Base-by-base conservation (phyloP, 2,113 vertebrate genomes). In the Tauraco erythrolophus region DNA sequence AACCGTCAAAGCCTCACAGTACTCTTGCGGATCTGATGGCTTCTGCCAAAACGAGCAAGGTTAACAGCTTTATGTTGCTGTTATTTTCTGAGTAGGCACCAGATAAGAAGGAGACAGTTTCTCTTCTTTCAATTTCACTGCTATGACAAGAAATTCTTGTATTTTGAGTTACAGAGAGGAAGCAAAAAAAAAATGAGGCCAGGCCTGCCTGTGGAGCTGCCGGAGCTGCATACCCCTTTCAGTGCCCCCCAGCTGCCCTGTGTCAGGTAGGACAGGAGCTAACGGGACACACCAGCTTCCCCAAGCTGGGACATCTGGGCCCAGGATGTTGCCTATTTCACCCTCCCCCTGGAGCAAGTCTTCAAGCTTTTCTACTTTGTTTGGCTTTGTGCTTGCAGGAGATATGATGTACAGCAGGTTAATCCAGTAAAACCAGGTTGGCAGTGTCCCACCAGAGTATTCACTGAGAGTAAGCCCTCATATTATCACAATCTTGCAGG, bases 211-310 rank as follows among this genome's bases (percentile, higher is more conserved):
- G 18, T 5, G 30, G 62, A 84, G 80, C 78, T 66, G 75, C 65
- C 45, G 60, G 57, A 91, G 76, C 81, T 51, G 65, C 2, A 0
- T 28, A 25, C 5, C 28, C 8, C 14, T 39, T 41, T 22, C n/a
- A 0, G 15, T 71, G 41, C 7, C 16, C 14, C 30, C 15, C n/a
- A 31, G 48, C 54, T 65, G 46, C n/a, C 51, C 37, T 1, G 0
- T 2, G 2, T 39, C 53, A 69, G 75, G 70, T 72, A 61, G 75
- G 78, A 57, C 39, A 41, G 74, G 53, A 88, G 62, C 43, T 92
- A 39, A 54, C 0, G 2, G 70, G 51, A 61, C 14, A 28, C 11
- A 23, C 14, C 13, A 65, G 5, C 54, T 39, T 82, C 61, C 68
- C n/a, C 77, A 61, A 84, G 10, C 68, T 30, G 69, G 46, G 28